Conservation (phyloP, 2,888 invertebrate genomes). For the Bombylius major region DNA sequence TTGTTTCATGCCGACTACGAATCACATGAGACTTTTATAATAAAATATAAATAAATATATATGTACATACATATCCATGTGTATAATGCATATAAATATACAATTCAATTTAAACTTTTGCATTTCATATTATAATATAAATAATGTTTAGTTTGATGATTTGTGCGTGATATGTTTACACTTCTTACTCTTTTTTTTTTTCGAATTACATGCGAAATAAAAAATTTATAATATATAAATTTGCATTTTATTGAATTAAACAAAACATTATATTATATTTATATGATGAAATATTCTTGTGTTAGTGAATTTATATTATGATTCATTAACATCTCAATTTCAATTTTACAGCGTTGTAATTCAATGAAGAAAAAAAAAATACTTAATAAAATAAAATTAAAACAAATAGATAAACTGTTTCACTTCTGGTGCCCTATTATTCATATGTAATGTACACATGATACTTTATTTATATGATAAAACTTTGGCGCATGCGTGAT, state of each 20-base stretch:
- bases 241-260: too few relatives aligned
- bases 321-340: too few relatives aligned
- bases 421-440: neutral
- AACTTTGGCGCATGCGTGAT: constrained; percentile 11
- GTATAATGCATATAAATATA: neutral
- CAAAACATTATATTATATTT: too few relatives aligned
- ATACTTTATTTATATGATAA: neutral
- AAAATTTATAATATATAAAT: neutral
- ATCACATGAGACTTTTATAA: neutral
- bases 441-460: neutral
- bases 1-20: constrained; percentile 1
- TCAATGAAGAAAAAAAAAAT: too few relatives aligned
- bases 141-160: neutral
- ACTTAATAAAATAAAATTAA: too few relatives aligned
- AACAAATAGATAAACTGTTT: neutral
- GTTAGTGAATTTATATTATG: too few relatives aligned
- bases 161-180: neutral
- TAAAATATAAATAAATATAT: too few relatives aligned
- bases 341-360: too few relatives aligned
- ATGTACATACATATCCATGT: too few relatives aligned
- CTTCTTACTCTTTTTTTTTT: neutral
- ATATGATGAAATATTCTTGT: too few relatives aligned
- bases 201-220: neutral
- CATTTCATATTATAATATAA: neutral
- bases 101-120: neutral